Conservation (phyloP, 2,797 vertebrate genomes). For the Xenops minutus region DNA sequence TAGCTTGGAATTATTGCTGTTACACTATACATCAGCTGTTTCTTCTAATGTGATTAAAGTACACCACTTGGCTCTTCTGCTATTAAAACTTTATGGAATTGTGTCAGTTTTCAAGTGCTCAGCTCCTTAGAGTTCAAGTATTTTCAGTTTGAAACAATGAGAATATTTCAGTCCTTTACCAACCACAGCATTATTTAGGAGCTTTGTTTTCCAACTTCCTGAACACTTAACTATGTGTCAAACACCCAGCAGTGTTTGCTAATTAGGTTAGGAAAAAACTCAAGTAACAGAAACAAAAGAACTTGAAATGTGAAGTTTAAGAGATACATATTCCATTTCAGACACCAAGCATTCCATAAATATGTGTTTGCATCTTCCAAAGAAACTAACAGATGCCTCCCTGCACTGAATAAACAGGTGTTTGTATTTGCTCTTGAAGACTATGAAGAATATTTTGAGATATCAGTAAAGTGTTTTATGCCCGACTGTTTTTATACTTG, state of each 20-base stretch:
- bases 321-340: background rate
- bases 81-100: background rate
- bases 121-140: background rate
- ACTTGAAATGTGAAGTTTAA: background rate
- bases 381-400: background rate
- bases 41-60: conserved; percentile 1
- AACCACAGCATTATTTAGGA: background rate
- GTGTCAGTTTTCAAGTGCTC: background rate
- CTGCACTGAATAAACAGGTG: background rate
- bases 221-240: background rate
- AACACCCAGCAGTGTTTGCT: background rate
- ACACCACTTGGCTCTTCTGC: background rate
- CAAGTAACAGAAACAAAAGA: background rate
- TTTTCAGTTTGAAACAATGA: background rate
- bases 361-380: background rate
- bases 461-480: background rate
- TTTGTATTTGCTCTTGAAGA: background rate
- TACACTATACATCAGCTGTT: conserved; percentile 16
- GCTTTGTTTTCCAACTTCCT: background rate
- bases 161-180: background rate
- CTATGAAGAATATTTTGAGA: background rate
- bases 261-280: background rate
- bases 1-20: conserved; percentile 4
- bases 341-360: background rate
- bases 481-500: background rate